Base-by-base conservation (phyloP, 2,113 vertebrate genomes). In the Taurulus bubalis region DNA sequence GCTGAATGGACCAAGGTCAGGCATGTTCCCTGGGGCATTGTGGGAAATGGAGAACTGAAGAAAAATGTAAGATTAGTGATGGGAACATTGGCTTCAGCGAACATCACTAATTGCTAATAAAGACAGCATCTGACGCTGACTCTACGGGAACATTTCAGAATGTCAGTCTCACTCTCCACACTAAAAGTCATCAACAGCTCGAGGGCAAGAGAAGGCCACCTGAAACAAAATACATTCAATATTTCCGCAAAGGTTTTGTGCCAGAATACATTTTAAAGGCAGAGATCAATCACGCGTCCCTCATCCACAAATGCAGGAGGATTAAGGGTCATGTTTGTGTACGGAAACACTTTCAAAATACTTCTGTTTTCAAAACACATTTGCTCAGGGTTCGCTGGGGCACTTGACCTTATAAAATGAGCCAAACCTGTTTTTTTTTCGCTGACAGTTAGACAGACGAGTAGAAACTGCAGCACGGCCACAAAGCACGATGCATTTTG, bases 361-460 rank as follows among this genome's bases (percentile, higher is more conserved):
- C 2, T 0, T 38, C 53, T 86, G 85, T 90, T 90, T 87, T 79
- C 67, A 86, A 69, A 86, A 92, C 75, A 73, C 22, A 20, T 76
- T 70, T 36, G 8, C 47, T 85, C 70, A 34, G 34, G 51, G 82
- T 80, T 49, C 9, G 2, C 30, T 70, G 10, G 11, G 55, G 53
- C 14, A 32, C 30, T 75, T 90, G 84, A 86, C 86, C 85, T 88
- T 63, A 73, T 62, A 26, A 74, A 85, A 9, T 20, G 6, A 77
- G 56, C 11, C 63, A 24, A 53, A 66, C 72, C 63, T 36, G 58
- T 56, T 64, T 76, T 75, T 68, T 58, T 64, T 66, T 22, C 45
- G 1, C 60, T 30, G 38, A 64, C 79, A 40, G 47, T 30, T 12
- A 15, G 28, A 73, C 51, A 24, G 49, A 60, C 7, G 63, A 79